Percentiles rank a stretch among this genome's conserved stretches.
Evolutionary conservation across 2,888 invertebrate species (phyloP).

Genomic region (Euspilapteryx auroguttella): DNA sequence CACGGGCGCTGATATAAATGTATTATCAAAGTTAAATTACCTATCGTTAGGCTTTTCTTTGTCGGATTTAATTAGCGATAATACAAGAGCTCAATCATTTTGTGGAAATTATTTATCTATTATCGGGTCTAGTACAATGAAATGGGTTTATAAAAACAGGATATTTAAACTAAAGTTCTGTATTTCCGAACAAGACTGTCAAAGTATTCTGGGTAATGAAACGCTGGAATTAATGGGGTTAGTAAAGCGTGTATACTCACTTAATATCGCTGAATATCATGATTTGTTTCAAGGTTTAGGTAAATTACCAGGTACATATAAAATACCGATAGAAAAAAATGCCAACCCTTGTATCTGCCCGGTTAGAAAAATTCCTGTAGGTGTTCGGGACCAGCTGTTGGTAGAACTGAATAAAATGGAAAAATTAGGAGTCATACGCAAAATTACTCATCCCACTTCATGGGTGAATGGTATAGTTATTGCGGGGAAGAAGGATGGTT

Average conservation of each 20-base stretch:
- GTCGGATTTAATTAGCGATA: background rate
- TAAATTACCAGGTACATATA: slow-evolving; percentile 6
- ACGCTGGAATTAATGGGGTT: slow-evolving; percentile 3
- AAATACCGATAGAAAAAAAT: slow-evolving; percentile 3
- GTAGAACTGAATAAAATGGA: slow-evolving; percentile 5
- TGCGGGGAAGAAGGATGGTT: slow-evolving; percentile 9
- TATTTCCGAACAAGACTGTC: slow-evolving; percentile 3
- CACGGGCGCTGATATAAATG: slow-evolving; percentile 7
- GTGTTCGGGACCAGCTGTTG: slow-evolving; percentile 4
- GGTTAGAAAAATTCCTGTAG: slow-evolving; percentile 6
- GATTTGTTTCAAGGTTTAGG: slow-evolving; percentile 8
- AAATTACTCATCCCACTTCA: slow-evolving; percentile 9
- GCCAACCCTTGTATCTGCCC: slow-evolving; percentile 4
- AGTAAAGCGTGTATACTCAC: slow-evolving; percentile 3
- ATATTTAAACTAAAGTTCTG: slow-evolving; percentile 5
- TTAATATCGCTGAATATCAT: slow-evolving; percentile 3
- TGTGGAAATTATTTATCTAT: slow-evolving; percentile 6
- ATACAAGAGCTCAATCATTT: slow-evolving; percentile 5
- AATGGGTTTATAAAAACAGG: slow-evolving; percentile 4
- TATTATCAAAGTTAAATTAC: slow-evolving; percentile 5
- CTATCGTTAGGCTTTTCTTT: slow-evolving; percentile 2
- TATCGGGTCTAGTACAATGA: slow-evolving; percentile 1
- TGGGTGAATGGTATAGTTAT: slow-evolving; percentile 11
- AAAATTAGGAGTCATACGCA: slow-evolving; percentile 9
- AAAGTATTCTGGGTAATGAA: slow-evolving; percentile 6